These are phyloP conservation scores for Leucophenga varia DNA, from an alignment of 1,140 invertebrate genomes.

Conservation along the genomic window DNA sequence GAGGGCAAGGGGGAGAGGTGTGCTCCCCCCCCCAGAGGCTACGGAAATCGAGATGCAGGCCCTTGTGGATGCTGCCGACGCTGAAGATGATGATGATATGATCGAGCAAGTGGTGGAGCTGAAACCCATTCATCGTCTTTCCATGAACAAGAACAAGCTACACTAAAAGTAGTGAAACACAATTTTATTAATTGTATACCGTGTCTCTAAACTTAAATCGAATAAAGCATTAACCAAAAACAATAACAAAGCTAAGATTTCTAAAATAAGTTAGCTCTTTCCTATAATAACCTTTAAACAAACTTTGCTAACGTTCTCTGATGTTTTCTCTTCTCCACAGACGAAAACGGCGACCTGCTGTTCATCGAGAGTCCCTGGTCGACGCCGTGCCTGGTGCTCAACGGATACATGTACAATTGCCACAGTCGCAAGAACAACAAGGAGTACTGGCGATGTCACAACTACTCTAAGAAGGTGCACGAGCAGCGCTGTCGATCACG, in stretches of 20 bases:
- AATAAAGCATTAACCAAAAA: too few species aligned
- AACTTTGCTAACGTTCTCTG: neutral
- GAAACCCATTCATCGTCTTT: too few species aligned
- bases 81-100: too few species aligned
- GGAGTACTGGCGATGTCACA: slow-evolving; percentile 55
- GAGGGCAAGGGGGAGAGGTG: slow-evolving; percentile 47
- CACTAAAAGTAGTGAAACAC: too few species aligned
- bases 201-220: too few species aligned
- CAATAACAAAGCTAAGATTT: too few species aligned
- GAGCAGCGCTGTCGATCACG: slow-evolving; percentile 49
- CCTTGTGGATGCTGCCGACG: neutral
- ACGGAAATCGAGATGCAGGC: slow-evolving; percentile 9
- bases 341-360: neutral
- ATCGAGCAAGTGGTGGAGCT: too few species aligned
- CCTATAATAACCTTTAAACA: too few species aligned
- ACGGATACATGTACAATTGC: slow-evolving; percentile 53
- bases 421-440: slow-evolving; percentile 52
- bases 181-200: too few species aligned
- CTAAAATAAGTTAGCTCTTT: too few species aligned
- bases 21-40: slow-evolving; percentile 40
- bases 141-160: too few species aligned
- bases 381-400: slow-evolving; percentile 49
- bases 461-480: slow-evolving; percentile 51
- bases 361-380: slow-evolving; percentile 56
- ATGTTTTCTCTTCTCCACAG: neutral